Evolutionary conservation across 2,113 vertebrate genomes (phyloP).

Genomic region (Chrysochloris asiatica): DNA sequence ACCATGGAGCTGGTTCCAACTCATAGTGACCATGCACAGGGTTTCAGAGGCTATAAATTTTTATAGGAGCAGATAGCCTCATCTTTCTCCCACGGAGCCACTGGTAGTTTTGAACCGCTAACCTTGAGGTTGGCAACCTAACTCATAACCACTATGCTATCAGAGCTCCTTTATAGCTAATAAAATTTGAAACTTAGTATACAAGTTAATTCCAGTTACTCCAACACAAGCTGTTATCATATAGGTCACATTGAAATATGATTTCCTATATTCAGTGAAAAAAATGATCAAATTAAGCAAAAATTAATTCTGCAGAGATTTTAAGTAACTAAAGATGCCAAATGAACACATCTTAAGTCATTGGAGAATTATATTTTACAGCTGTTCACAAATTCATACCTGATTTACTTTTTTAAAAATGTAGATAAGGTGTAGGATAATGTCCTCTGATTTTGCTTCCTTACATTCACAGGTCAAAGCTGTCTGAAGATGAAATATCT

Average conservation of each 20-base stretch:
- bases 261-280: not conserved
- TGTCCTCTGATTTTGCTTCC: not conserved
- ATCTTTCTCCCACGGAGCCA: no score
- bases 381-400: not conserved
- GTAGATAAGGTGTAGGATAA: not conserved
- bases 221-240: slow-evolving; percentile 13
- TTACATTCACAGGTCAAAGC: not conserved
- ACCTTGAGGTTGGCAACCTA: no score
- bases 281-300: slow-evolving; percentile 8
- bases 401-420: not conserved
- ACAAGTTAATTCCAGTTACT: not conserved
- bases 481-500: not conserved
- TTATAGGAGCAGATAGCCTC: no score
- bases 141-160: no score
- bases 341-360: slow-evolving; percentile 14
- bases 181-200: slow-evolving; percentile 8
- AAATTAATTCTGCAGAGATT: not conserved
- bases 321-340: not conserved
- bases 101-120: no score
- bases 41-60: no score
- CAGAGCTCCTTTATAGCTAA: no score
- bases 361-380: not conserved
- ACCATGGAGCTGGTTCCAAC: no score
- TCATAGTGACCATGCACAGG: no score
- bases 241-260: not conserved